Percentiles rank a stretch among this genome's conserved stretches.
These are phyloP conservation scores for Cyanistes caeruleus DNA, from an alignment of 2,113 vertebrate species.

Conservation along the genomic window DNA sequence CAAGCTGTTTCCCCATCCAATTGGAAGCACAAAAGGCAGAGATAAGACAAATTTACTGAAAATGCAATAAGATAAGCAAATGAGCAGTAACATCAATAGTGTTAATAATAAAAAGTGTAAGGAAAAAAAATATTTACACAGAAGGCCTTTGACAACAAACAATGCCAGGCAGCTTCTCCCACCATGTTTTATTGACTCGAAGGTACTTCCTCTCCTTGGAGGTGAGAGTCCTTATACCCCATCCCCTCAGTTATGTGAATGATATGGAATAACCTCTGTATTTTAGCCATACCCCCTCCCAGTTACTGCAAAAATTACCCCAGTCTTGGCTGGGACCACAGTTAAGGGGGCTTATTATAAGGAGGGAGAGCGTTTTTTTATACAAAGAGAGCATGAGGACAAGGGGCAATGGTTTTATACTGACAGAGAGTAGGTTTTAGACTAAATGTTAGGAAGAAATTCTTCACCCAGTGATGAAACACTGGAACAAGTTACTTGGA, in stretches of 20 bases:
- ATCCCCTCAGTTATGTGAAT: too few species aligned
- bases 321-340: fast-evolving
- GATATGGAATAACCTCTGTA: not conserved
- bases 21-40: not conserved
- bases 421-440: not conserved
- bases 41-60: not conserved
- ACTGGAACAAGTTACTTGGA: not conserved
- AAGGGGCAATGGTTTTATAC: not conserved
- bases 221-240: too few species aligned
- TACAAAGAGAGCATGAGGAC: not conserved
- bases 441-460: not conserved
- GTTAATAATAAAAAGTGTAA: not conserved
- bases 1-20: not conserved
- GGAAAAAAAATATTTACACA: not conserved
- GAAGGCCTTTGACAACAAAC: not conserved
- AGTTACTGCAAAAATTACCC: not conserved
- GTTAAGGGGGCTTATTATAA: not conserved
- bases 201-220: not conserved
- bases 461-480: not conserved
- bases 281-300: not conserved
- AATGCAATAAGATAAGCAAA: not conserved
- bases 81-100: fast-evolving
- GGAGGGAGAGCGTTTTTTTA: not conserved
- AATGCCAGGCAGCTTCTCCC: not conserved
- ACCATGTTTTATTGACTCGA: not conserved